Base-by-base conservation (phyloP, 2,888 invertebrate genomes). In the Spodoptera exigua region DNA sequence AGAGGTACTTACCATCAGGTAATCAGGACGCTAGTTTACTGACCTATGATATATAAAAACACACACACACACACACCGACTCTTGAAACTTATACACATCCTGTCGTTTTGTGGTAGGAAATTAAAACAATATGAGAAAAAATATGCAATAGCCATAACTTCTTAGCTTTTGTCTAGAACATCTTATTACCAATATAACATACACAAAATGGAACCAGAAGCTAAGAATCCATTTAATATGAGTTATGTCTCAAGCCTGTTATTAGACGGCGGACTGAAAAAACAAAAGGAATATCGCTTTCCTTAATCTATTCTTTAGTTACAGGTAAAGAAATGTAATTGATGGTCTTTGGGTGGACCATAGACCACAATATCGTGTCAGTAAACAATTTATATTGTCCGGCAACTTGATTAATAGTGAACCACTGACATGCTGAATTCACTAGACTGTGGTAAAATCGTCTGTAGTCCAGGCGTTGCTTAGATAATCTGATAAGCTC, bases 381-480 rank as follows among this genome's bases (percentile, higher is more conserved):
- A 40, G 51, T 67, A 13, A 41, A 48, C 72, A 55, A 72, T 67
- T 72, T 71, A 54, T 54, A 59, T 65, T 66, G 52, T 48, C 41
- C 60, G 34, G 43, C 43, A 27, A n/a, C 16, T 72, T 69, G 68
- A 69, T 69, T 69, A 69, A 69, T 72, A 39, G 54, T 41, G 55
- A 37, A 17, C 36, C 54, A 60, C 52, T 45, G 68, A 72, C 72
- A 71, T 14, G 54, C 60, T 52, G 48, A 59, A 48, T 60, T 41
- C 54, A 40, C 51, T 55, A 60, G 68, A 72, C 67, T 69, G 52
- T 52, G 34, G 36, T 36, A 37, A 70, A 71, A 66, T 68, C 47
- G 61, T 70, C 39, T 51, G 47, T 45, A 56, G 52, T 47, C 39
- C 36, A 13, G 39, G 37, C 41, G 39, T 57, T 64, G 14, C 37